Base-by-base conservation (phyloP, 2,113 vertebrate genomes). In the Oreotrochilus melanogaster region DNA sequence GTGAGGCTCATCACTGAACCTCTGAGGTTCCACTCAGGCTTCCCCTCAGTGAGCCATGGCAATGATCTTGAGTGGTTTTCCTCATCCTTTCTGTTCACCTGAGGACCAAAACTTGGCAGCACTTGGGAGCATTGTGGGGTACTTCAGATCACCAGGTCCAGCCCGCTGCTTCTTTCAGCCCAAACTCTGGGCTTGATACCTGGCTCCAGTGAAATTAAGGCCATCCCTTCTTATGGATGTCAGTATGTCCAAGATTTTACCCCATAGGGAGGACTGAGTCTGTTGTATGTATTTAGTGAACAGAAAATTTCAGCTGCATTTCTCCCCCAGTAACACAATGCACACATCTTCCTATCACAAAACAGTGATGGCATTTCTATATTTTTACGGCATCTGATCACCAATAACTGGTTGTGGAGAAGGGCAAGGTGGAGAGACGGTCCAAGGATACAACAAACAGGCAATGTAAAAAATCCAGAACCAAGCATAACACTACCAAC, bases 151-250 rank as follows among this genome's bases (percentile, higher is more conserved):
- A 0, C 42, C 50, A 45, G 17, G 23, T 80, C 78, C 64, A 56
- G 56, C 81, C 64, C 72, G 35, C 71, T 75, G 28, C 45, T 89
- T 96, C 72, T 23, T 90, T 83, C 23, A 5, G 14, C 31, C 75
- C 53, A 50, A 14, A 72, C 22, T 81, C 53, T 31, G 23, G 27
- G 5, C 15, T 67, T 65, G 58, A 62, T 88, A 66, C 51, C 35
- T 54, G 39, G 11, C 83, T 89, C 51, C 45, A 51, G 22, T 62
- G 48, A 88, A 65, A 70, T 86, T 15, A 67, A 53, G 48, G 47
- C 64, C 75, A 93, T 43, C 76, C 76, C 64, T 86, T 92, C 53
- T 35, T 11, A 1, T 7, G 48, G 43, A 35, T 35, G 23, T 69
- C 66, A 33, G 60, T 28, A 48, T n/a, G 78, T 74, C 62, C 42